Evolutionary conservation across 2,797 vertebrate genomes (phyloP), one percentile per base, ranked within the genome.

Genomic region (Lerista edwardsae): DNA sequence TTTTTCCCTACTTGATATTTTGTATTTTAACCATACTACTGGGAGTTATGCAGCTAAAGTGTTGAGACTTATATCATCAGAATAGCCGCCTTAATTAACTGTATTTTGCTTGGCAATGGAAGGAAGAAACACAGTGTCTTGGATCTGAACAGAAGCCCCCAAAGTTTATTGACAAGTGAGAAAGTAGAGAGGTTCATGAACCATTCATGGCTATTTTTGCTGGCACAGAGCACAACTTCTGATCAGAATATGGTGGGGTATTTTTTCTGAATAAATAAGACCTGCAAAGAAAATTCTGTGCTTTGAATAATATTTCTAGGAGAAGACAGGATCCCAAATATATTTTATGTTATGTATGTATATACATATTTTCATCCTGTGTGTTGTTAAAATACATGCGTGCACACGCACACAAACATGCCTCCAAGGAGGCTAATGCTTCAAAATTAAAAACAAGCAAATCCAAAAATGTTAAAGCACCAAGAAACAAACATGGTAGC

Each of bases 81-180:
- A 91, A 90, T 65, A 84, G 88, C 85, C 95, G 90, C 92, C 83
- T 93, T 93, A 94, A 93, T 89, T 93, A 94, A 95, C 75, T 93
- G 84, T 89, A 94, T 94, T 95, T 93, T 91, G 78, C n/a, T 92
- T 92, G 93, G 91, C 94, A 91, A 61, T 82, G 83, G 76, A 91
- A 93, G 83, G 87, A 68, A 88, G 86, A 94, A 95, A 92, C 88
- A 83, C 61, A 74, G 91, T 85, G 80, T 87, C 80, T 90, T 93
- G 92, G 91, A 94, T 85, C 85, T 90, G 91, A 94, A 88, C 80
- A 91, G 91, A 92, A 93, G 90, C 89, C 36, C 87, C 51, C 88
- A 78, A 84, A 82, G 69, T 90, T 89, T 90, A 87, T 82, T 94
- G 89, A 91, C 87, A 93, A 85, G 91, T 55, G 51, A 83, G 82